Evolutionary conservation across 2,113 vertebrate species (phyloP).

Genomic region (Noturus placidus): DNA sequence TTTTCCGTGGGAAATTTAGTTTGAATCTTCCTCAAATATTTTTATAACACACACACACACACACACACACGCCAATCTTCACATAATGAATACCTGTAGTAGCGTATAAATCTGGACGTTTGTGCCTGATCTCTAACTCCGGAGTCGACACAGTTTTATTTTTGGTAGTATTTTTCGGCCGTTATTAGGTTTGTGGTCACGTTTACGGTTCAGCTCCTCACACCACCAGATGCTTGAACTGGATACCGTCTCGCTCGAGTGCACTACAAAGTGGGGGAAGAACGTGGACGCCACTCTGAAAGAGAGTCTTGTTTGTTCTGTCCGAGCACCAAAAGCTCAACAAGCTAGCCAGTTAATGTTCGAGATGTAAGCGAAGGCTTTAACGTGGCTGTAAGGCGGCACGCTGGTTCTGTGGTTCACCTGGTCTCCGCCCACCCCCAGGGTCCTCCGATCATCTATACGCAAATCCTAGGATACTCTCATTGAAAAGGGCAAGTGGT

Average conservation of each 20-base stretch:
- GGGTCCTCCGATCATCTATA: not conserved
- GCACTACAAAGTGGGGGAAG: not conserved
- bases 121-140: not conserved
- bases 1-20: constrained; percentile 46
- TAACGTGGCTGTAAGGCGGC: not conserved
- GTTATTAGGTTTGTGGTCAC: not conserved
- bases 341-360: not conserved
- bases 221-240: not conserved
- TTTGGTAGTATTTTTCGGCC: not conserved
- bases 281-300: not conserved
- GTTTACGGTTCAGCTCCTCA: not conserved
- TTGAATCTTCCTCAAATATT: constrained; percentile 36
- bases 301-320: not conserved
- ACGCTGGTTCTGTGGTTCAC: not conserved
- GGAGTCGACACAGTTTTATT: not conserved
- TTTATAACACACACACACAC: constrained; percentile 36
- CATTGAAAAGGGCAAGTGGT: not conserved
- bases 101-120: not conserved
- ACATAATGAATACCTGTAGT: not conserved
- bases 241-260: not conserved
- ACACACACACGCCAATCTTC: not conserved
- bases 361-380: not conserved
- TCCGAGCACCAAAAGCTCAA: not conserved
- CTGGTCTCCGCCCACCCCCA: not conserved
- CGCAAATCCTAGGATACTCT: not conserved